Base-by-base conservation (phyloP, 2,797 vertebrate genomes). In the Cheirogaleus major region DNA sequence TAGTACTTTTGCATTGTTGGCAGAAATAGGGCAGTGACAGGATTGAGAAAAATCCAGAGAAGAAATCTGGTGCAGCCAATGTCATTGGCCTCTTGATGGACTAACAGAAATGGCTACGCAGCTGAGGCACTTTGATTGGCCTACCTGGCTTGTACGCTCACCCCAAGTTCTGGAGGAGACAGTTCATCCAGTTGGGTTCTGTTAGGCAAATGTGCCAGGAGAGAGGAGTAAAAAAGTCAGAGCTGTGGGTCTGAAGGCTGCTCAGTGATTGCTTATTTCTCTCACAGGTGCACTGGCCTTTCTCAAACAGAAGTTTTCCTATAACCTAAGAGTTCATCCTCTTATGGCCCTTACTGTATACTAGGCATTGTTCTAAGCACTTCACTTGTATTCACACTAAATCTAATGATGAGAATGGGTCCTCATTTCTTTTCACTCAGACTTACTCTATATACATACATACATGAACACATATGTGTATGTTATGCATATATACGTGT, bases 41-140 rank as follows among this genome's bases (percentile, higher is more conserved):
- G 13, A 69, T 80, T 91, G 55, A 95, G 50, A 93, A 81, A 59
- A 81, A 91, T 92, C 4, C 41, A 67, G 57, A 59, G 73, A 48
- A 72, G 13, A 86, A 7, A 41, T 61, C 5, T 13, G 63, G 10
- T 10, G 1, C 22, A 43, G 35, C 14, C 55, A 14, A 7, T 22
- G 5, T 50, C 76, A 38, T 10, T 18, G 35, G 43, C 12, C 38
- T 72, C 20, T 83, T 43, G 48, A 61, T 43, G n/a, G 32, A 73
- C 12, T 25, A 63, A 76, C 23, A 43, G 7, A 73, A 73, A 72
- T 7, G 9, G 50, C 27, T 30, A 72, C 84, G 30, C 1, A 35
- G 32, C 63, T 25, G 59, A 88, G 22, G 9, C 4, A 22, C 22
- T 52, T 48, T 73, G 12, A 65, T 52, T 17, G 43, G 32, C 2